These are phyloP conservation scores for Leucoraja erinaceus DNA, from an alignment of 2,113 vertebrate genomes.

Conservation along the genomic window DNA sequence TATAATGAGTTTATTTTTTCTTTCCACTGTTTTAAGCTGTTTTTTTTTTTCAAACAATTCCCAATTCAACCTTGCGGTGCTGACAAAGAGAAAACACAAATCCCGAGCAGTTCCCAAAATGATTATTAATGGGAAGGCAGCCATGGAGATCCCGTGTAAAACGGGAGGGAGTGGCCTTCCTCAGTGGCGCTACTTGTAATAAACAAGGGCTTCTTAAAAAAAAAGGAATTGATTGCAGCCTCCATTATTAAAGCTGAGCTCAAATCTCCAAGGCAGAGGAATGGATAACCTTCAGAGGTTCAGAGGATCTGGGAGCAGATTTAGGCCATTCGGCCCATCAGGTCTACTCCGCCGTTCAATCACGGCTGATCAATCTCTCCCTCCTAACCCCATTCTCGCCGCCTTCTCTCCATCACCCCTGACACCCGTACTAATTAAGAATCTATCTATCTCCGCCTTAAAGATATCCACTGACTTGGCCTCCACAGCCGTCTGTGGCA, in stretches of 20 bases:
- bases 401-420: no score
- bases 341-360: no score
- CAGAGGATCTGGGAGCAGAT: no score
- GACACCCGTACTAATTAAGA: no score
- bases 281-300: neutral
- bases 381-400: no score
- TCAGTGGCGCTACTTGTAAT: neutral
- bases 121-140: neutral
- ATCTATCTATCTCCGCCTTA: no score
- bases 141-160: slow-evolving; percentile 32
- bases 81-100: slow-evolving; percentile 30
- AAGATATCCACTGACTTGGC: no score
- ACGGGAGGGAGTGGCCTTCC: neutral
- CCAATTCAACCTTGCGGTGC: slow-evolving; percentile 21
- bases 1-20: slow-evolving; percentile 30
- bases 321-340: no score
- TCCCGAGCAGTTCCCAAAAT: slow-evolving; percentile 4
- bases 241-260: neutral
- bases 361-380: no score
- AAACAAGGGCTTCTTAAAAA: neutral
- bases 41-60: slow-evolving; percentile 15
- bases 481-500: no score
- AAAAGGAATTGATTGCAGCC: slow-evolving; percentile 2
- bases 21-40: slow-evolving; percentile 14
- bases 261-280: neutral